These are phyloP conservation scores for Fundulus diaphanus DNA, from an alignment of 2,797 vertebrate species.

Conservation along the genomic window DNA sequence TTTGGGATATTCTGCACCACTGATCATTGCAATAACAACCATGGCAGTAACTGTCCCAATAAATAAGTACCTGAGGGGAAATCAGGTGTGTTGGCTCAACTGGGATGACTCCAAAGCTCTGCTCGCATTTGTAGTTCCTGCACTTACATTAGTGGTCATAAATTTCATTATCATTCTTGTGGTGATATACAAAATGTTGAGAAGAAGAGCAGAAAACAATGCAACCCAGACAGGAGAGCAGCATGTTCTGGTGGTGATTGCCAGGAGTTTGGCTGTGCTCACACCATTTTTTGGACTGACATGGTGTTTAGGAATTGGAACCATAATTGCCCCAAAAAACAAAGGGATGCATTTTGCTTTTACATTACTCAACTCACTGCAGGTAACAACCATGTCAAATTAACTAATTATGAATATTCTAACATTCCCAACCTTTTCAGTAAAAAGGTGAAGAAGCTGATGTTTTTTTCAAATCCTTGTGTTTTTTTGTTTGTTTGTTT, in stretches of 20 bases:
- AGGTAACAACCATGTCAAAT: slow-evolving; percentile 60
- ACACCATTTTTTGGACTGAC: slow-evolving; percentile 91
- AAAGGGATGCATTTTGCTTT: slow-evolving; percentile 64
- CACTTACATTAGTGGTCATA: background rate
- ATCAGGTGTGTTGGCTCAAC: background rate
- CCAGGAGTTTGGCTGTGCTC: slow-evolving; percentile 86
- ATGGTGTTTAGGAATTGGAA: slow-evolving; percentile 88
- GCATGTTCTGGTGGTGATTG: slow-evolving; percentile 80
- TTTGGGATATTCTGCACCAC: background rate
- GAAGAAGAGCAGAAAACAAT: slow-evolving; percentile 76
- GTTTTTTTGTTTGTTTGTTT: too few species aligned
- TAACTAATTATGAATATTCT: background rate
- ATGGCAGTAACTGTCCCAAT: background rate
- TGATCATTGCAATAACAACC: background rate
- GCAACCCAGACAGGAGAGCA: slow-evolving; percentile 76
- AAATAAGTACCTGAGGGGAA: background rate
- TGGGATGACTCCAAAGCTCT: background rate
- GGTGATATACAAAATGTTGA: slow-evolving; percentile 50
- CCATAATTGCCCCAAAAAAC: background rate
- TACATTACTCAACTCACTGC: slow-evolving; percentile 77
- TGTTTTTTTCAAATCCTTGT: background rate
- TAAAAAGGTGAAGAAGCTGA: background rate
- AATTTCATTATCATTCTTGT: background rate
- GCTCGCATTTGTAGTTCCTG: background rate
- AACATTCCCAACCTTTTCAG: background rate